Percentiles rank a stretch among this genome's conserved stretches.
Evolutionary conservation across 2,888 invertebrate species (phyloP).

Genomic region (Drosophila mimica): DNA sequence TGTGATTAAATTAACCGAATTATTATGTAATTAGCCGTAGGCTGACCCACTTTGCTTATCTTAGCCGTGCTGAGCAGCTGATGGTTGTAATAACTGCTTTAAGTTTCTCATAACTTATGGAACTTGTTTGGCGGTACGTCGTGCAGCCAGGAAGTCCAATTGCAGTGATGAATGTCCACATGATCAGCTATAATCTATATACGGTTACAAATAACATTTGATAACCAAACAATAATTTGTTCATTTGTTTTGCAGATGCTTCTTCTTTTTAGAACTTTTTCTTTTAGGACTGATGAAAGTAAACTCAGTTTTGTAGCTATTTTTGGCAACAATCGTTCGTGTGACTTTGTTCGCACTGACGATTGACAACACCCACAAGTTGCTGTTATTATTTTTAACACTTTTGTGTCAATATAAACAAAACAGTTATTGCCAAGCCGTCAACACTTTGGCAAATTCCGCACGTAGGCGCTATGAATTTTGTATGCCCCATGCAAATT

Average conservation of each 20-base stretch:
- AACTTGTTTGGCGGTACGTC: conserved; percentile 63
- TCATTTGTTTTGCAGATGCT: neutral
- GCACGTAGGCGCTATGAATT: conserved; percentile 58
- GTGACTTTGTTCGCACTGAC: conserved; percentile 24
- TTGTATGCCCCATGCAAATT: conserved; percentile 61
- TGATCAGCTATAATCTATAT: neutral
- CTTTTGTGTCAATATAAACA: conserved; percentile 43
- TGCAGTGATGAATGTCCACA: conserved; percentile 31
- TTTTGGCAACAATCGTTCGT: conserved; percentile 11
- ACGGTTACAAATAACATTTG: neutral
- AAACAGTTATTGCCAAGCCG: conserved; percentile 11
- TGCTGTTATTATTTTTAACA: conserved; percentile 50
- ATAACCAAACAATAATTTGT: neutral
- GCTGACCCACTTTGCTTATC: conserved; percentile 69
- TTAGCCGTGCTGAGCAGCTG: conserved; percentile 35
- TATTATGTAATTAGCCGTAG: conserved; percentile 82
- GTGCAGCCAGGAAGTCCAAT: conserved; percentile 61
- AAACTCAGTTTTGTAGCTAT: conserved; percentile 2
- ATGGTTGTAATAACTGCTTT: conserved; percentile 25
- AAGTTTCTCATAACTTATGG: conserved; percentile 56
- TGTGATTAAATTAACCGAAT: conserved; percentile 81
- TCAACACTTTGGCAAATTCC: conserved; percentile 40
- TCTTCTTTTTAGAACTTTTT: neutral
- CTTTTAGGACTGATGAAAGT: neutral
- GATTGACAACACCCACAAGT: conserved; percentile 55